Conservation (phyloP, 2,113 vertebrate species). For the Ascaphus truei region DNA sequence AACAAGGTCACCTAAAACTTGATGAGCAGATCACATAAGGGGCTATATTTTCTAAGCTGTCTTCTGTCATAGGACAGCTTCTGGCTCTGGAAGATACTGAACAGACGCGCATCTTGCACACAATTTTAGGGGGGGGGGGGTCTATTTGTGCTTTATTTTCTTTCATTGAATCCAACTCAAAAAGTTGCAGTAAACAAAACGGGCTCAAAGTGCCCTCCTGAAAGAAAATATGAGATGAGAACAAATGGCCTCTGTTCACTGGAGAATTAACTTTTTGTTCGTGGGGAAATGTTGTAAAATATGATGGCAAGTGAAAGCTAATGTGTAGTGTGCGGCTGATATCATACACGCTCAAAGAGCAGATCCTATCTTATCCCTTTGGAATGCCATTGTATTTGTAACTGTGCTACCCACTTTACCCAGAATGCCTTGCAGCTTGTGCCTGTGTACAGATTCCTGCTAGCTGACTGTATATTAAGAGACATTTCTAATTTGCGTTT, state of each 20-base stretch:
- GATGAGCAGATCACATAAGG: too few species aligned
- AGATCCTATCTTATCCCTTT: slow-evolving; percentile 21
- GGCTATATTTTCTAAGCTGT: too few species aligned
- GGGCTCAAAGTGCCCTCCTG: slow-evolving; percentile 16
- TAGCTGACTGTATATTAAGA: not conserved
- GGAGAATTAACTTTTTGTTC: slow-evolving; percentile 28
- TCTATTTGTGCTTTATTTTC: not conserved
- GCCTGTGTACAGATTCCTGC: not conserved
- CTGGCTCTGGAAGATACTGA: too few species aligned
- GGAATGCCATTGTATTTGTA: slow-evolving; percentile 21
- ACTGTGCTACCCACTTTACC: not conserved
- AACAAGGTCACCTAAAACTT: too few species aligned
- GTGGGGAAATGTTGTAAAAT: not conserved
- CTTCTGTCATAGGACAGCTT: too few species aligned
- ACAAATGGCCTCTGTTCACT: slow-evolving; percentile 26
- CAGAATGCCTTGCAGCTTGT: not conserved
- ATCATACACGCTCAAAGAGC: not conserved
- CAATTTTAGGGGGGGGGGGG: too few species aligned
- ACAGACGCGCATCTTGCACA: too few species aligned
- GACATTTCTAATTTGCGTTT: not conserved
- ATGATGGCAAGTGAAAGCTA: slow-evolving; percentile 1
- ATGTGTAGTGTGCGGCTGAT: slow-evolving; percentile 2
- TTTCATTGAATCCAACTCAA: not conserved
- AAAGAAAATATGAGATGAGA: slow-evolving; percentile 17
- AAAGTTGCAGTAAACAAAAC: slow-evolving; percentile 4